phyloP scores from a whole-genome alignment of 2,888 invertebrate species.

The Acronicta leporina region DNA sequence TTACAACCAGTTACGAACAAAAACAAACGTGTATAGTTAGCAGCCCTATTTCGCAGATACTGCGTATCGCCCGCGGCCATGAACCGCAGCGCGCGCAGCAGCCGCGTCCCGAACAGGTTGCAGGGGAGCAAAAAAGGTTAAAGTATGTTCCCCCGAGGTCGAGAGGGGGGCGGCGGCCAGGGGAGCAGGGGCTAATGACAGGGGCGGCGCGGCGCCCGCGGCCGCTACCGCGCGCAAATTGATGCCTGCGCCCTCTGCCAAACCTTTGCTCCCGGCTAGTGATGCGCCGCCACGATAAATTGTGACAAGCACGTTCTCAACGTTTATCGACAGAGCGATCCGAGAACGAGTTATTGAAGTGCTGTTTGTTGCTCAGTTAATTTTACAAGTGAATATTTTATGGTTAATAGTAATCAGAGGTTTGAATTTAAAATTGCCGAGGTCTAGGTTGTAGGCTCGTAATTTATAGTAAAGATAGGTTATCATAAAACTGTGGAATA shows the following conservation, averaged over 20 bases:
- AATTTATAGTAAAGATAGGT: slow-evolving; percentile 33
- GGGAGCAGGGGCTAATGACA: slow-evolving; percentile 82
- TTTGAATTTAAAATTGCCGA: slow-evolving; percentile 41
- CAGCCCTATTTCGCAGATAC: slow-evolving; percentile 70
- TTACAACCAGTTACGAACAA: slow-evolving; percentile 53
- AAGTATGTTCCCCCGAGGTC: slow-evolving; percentile 80
- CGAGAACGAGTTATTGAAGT: slow-evolving; percentile 50
- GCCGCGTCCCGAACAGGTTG: slow-evolving; percentile 88
- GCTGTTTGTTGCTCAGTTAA: slow-evolving; percentile 49
- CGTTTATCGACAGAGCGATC: slow-evolving; percentile 62
- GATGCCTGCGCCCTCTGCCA: slow-evolving; percentile 86
- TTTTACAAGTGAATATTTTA: slow-evolving; percentile 56
- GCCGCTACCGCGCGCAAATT: slow-evolving; percentile 88
- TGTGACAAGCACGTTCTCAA: slow-evolving; percentile 76
- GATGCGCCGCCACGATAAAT: slow-evolving; percentile 84
- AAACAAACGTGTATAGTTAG: slow-evolving; percentile 53
- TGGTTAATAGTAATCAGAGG: slow-evolving; percentile 48
- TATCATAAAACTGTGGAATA: slow-evolving; percentile 4
- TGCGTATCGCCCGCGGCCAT: slow-evolving; percentile 86
- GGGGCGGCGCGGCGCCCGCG: slow-evolving; percentile 88
- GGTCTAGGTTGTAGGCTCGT: slow-evolving; percentile 27
- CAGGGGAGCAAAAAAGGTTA: slow-evolving; percentile 88
- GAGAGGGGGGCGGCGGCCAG: slow-evolving; percentile 54
- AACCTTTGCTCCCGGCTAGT: slow-evolving; percentile 88
- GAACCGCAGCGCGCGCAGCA: slow-evolving; percentile 84